Evolutionary conservation across 2,888 invertebrate species (phyloP), one percentile per base, ranked within the genome.

Genomic region (Melangyna quadrimaculata): DNA sequence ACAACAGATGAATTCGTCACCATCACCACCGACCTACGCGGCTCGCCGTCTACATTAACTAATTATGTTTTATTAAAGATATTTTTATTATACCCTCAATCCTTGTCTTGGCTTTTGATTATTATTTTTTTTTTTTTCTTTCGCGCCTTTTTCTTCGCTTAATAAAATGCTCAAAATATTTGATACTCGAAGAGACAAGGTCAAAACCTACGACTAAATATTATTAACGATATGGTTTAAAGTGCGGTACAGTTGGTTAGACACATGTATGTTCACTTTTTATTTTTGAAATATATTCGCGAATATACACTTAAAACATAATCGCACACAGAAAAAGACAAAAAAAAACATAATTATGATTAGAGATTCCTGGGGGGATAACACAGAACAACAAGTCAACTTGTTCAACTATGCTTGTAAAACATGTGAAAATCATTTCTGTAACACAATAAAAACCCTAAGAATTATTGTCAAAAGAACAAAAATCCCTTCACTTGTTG

Each of bases 61-160:
- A 73, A 79, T 79, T 73, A 79, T 51, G 22, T 72, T 79, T 78
- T 67, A 72, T 72, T 78, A 37, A 24, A 45, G 14, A 59, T 61
- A 37, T 70, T 70, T 43, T 27, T 45, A 65, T 27, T 45, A 65
- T 71, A 65, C 48, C 57, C 17, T 37, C 57, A 57, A 48, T 78
- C 48, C 55, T 37, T 12, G n/a, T 51, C 71, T 32, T 55, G 10
- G 17, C 12, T 22, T 53, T 53, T 40, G 45, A 65, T 45, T 19
- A 51, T 14, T 37, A 9, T 12, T 37, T 63, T 63, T 24, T 43
- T 27, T n/a, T 61, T 61, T 61, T 22, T n/a, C 43, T 37, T 45
- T 65, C 63, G 63, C 45, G 63, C 45, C 29, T 65, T 40, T 65
- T 61, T 27, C 14, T 61, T 27, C 14, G 27, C 61, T 10, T 19